phyloP scores from a whole-genome alignment of 2,113 vertebrate genomes.

The Hemibagrus wyckioides region DNA sequence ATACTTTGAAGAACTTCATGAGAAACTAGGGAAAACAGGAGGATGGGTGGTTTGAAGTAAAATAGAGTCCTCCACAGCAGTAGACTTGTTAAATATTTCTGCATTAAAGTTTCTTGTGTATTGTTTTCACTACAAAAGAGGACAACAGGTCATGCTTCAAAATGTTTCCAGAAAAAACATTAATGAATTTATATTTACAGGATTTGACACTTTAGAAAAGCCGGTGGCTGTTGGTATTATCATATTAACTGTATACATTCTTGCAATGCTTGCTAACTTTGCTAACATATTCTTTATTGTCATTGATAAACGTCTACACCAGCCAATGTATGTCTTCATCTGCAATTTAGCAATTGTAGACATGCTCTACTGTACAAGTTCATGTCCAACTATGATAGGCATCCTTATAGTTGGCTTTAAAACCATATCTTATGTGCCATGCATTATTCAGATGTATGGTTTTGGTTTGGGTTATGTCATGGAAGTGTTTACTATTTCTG shows the following conservation, averaged over 20 bases:
- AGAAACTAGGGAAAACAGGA: too few species aligned
- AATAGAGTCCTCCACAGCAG: too few species aligned
- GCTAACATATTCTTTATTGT: slow-evolving; percentile 48
- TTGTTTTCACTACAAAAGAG: too few species aligned
- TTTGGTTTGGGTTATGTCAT: slow-evolving; percentile 19
- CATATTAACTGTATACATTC: slow-evolving; percentile 33
- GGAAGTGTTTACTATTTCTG: slow-evolving; percentile 54
- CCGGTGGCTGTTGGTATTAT: slow-evolving; percentile 41
- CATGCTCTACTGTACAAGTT: slow-evolving; percentile 43
- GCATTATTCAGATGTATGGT: slow-evolving; percentile 51
- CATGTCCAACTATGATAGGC: slow-evolving; percentile 49
- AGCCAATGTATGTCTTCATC: slow-evolving; percentile 58
- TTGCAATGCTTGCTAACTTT: slow-evolving; percentile 37
- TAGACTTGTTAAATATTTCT: too few species aligned
- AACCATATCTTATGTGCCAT: slow-evolving; percentile 41
- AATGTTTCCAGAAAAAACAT: slow-evolving; percentile 41
- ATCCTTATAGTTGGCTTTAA: slow-evolving; percentile 46
- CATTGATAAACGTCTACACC: slow-evolving; percentile 50
- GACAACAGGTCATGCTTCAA: neutral
- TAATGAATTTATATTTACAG: slow-evolving; percentile 44
- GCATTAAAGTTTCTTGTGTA: too few species aligned
- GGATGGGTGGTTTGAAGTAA: too few species aligned
- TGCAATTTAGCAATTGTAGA: slow-evolving; percentile 56
- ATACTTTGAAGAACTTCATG: too few species aligned
- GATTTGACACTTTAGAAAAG: slow-evolving; percentile 47